Evolutionary conservation across 2,797 vertebrate species (phyloP).

Genomic region (Molothrus aeneus): DNA sequence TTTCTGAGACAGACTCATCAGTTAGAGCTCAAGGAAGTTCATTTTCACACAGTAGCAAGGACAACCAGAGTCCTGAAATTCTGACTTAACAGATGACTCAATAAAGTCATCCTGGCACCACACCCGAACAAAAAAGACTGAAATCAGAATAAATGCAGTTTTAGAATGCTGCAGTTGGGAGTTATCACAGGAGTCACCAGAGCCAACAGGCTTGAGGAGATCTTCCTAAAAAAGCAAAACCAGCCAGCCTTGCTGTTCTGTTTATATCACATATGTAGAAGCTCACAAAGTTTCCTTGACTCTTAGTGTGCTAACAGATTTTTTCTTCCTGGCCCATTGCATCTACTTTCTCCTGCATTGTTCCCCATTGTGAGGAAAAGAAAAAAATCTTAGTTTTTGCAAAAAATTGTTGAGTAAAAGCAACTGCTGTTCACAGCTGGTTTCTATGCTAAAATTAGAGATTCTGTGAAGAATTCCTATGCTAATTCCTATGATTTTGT

Average conservation of each 20-base stretch:
- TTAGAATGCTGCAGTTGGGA: background rate
- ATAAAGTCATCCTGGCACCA: background rate
- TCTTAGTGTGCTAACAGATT: background rate
- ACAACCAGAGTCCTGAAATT: conserved; percentile 1
- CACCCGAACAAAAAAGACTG: background rate
- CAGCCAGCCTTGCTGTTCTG: background rate
- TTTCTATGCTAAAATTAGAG: background rate
- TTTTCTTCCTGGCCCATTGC: background rate
- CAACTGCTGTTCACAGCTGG: background rate
- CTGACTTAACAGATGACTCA: background rate
- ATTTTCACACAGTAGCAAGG: background rate
- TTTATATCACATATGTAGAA: background rate
- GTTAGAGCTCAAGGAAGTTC: conserved; percentile 22
- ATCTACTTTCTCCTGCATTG: background rate
- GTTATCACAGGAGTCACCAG: background rate
- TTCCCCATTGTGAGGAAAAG: background rate
- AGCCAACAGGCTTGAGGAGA: background rate
- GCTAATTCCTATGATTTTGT: background rate
- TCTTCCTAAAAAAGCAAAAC: background rate
- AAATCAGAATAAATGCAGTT: background rate
- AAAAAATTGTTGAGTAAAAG: background rate
- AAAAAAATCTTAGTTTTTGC: background rate
- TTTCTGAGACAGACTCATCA: conserved; percentile 28
- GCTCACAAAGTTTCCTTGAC: background rate
- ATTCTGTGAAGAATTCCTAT: background rate